Evolutionary conservation across 1,140 invertebrate genomes (phyloP).

Genomic region (Cydia splendana): DNA sequence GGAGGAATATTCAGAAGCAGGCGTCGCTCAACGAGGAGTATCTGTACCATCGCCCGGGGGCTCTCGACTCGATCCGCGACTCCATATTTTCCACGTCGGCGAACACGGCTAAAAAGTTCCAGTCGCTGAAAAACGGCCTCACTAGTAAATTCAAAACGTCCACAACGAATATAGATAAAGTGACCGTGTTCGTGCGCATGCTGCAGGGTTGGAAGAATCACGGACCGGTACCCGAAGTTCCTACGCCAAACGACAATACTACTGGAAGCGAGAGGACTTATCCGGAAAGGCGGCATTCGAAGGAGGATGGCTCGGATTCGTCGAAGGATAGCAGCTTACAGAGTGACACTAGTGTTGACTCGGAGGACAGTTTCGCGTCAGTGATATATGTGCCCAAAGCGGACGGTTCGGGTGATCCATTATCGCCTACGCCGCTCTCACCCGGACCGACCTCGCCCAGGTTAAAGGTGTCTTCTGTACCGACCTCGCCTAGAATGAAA

Average conservation of each 20-base stretch:
- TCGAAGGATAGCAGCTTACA: constrained; percentile 95
- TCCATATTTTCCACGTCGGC: constrained; percentile 86
- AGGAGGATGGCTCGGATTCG: constrained; percentile 93
- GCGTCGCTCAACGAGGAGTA: constrained; percentile 93
- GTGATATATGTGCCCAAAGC: constrained; percentile 91
- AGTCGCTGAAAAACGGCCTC: constrained; percentile 91
- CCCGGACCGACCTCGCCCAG: constrained; percentile 83
- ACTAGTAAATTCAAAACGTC: constrained; percentile 90
- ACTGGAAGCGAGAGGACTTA: constrained; percentile 60
- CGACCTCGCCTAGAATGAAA: constrained; percentile 84
- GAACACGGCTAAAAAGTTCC: constrained; percentile 87
- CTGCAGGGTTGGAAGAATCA: constrained; percentile 87
- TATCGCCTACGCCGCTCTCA: constrained; percentile 80
- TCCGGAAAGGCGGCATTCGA: constrained; percentile 67
- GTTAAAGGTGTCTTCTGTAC: constrained; percentile 83
- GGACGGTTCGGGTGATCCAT: constrained; percentile 80
- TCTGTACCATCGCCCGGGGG: constrained; percentile 85
- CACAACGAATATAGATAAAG: constrained; percentile 89
- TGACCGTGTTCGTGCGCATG: constrained; percentile 88
- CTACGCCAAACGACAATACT: constrained; percentile 72
- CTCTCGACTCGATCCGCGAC: constrained; percentile 87
- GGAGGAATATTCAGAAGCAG: constrained; percentile 93
- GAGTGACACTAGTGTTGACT: constrained; percentile 95
- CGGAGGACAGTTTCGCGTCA: constrained; percentile 94
- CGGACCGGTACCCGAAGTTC: constrained; percentile 75